Percentiles rank a stretch among this genome's conserved stretches.
Conservation (phyloP, 2,888 invertebrate genomes). For the Ectemnius lituratus region DNA sequence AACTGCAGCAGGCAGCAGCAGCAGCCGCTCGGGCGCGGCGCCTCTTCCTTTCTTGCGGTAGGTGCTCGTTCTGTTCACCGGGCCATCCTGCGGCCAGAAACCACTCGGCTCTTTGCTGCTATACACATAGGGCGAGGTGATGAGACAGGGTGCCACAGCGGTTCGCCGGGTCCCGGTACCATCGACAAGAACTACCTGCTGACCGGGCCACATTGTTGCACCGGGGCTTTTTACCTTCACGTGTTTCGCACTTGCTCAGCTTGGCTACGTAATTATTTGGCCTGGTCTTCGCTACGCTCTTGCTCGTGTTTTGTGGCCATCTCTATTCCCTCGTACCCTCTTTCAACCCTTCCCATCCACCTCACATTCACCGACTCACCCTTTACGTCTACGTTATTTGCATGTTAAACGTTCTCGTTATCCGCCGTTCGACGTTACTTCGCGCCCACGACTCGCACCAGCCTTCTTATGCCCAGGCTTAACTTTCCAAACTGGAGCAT, state of each 20-base stretch:
- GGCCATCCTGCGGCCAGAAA: background rate
- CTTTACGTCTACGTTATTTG: conserved; percentile 31
- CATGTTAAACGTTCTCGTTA: conserved; percentile 54
- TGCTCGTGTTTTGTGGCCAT: conserved; percentile 29
- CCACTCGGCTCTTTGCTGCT: background rate
- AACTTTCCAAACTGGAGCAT: conserved; percentile 46
- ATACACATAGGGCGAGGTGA: too few species aligned
- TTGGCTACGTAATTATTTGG: conserved; percentile 42
- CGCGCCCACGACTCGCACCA: background rate
- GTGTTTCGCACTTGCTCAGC: conserved; percentile 27
- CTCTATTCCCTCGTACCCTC: too few species aligned
- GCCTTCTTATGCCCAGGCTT: conserved; percentile 28
- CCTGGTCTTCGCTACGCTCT: conserved; percentile 15
- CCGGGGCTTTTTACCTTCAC: conserved; percentile 32
- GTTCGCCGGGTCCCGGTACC: background rate
- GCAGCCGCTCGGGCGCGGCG: too few species aligned
- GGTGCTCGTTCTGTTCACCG: background rate
- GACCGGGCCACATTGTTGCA: conserved; percentile 37
- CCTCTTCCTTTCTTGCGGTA: background rate
- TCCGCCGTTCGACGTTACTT: conserved; percentile 45
- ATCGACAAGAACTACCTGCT: conserved; percentile 39
- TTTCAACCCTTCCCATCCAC: background rate
- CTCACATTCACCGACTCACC: conserved; percentile 4
- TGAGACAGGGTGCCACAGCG: too few species aligned
- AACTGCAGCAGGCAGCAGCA: too few species aligned